These are phyloP conservation scores for Drosophila littoralis DNA, from an alignment of 1,140 invertebrate genomes.

Conservation along the genomic window DNA sequence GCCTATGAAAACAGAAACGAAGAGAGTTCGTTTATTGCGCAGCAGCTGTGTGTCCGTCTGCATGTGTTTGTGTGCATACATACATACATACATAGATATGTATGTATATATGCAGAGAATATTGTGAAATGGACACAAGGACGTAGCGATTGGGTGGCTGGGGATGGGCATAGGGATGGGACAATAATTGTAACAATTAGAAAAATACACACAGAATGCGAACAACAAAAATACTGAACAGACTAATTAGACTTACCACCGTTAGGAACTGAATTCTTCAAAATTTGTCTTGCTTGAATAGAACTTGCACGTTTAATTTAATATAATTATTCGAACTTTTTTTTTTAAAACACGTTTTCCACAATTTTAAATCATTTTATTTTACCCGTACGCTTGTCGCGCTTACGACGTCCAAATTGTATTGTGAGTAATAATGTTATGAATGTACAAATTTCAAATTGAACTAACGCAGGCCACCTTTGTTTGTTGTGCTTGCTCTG, in stretches of 20 bases:
- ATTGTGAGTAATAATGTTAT: slow-evolving; percentile 43
- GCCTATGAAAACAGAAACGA: slow-evolving; percentile 68
- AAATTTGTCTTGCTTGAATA: neutral
- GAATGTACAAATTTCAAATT: slow-evolving; percentile 37
- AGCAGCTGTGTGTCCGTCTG: slow-evolving; percentile 46
- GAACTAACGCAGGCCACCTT: slow-evolving; percentile 43
- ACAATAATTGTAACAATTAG: slow-evolving; percentile 23
- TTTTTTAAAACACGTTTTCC: slow-evolving; percentile 5
- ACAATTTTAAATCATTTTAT: slow-evolving; percentile 30
- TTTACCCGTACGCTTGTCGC: neutral
- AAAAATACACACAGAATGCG: neutral
- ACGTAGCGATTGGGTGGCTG: slow-evolving; percentile 34
- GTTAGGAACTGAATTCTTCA: slow-evolving; percentile 2
- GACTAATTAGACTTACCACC: slow-evolving; percentile 22
- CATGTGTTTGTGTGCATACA: neutral
- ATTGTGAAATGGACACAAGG: slow-evolving; percentile 73
- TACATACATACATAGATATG: neutral
- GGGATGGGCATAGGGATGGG: slow-evolving; percentile 6
- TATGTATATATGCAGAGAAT: slow-evolving; percentile 1
- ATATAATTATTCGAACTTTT: neutral
- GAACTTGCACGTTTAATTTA: slow-evolving; percentile 35
- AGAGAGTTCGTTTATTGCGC: slow-evolving; percentile 65
- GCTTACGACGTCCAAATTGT: slow-evolving; percentile 33
- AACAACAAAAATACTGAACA: neutral
- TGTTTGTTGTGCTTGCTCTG: slow-evolving; percentile 41